Base-by-base conservation (phyloP, 2,113 vertebrate genomes). In the Daboia siamensis region DNA sequence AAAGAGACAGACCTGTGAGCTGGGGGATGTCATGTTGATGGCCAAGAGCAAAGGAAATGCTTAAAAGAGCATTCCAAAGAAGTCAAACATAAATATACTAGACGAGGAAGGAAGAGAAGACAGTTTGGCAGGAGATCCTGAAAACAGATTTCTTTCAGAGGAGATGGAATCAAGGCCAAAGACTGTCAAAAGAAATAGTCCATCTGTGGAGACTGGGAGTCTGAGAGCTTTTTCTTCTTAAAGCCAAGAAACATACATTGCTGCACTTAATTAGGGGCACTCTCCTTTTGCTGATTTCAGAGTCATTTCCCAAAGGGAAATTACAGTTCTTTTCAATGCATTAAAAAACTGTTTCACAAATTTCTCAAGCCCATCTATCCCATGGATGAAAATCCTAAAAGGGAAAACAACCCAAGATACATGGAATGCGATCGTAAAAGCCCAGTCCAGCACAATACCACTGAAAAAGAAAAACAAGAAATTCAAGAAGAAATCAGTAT, bases 261-360 rank as follows among this genome's bases (percentile, higher is more conserved):
- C 74, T 95, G 69, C 93, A 64, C 93, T 97, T 96, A 96, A 92
- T 96, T 91, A 96, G 92, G 94, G 95, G 95, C 96, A 56, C 94
- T 94, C 94, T 95, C 91, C 93, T 93, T 96, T 91, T 94, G 87
- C 94, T 95, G 95, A 91, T 94, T 91, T 94, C 93, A 93, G 90
- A 92, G 88, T 94, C 95, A 96, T 96, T 96, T 96, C 94, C 95
- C 96, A 90, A n/a, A 90, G 94, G 94, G 92, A 94, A 95, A 94
- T 39, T 17, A 56, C 90, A 90, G 92, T 96, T 96, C 93, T 92
- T 95, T 95, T 95, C 94, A 93, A 95, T 93, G 92, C 93, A 93
- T 90, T 91, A 93, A 93, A 91, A 93, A 93, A 92, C 33, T 69
- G 84, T 56, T 54, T 74, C 55, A 54, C 29, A 56, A 39, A 29